Percentiles rank a stretch among this genome's conserved stretches.
Evolutionary conservation across 2,113 vertebrate genomes (phyloP).

Genomic region (Typhlomys cinereus): DNA sequence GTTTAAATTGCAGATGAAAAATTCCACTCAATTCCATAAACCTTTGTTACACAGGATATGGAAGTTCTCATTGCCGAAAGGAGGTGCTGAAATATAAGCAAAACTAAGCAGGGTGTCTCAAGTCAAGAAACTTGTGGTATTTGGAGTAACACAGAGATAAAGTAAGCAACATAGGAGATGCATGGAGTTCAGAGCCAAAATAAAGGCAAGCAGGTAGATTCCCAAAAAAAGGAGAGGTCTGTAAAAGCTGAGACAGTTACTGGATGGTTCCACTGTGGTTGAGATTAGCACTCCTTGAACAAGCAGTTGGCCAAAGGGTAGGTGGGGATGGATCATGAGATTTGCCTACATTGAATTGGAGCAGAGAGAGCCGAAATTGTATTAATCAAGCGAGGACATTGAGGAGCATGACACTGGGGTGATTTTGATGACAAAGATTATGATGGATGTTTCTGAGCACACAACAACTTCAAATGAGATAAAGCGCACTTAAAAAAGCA

Average conservation of each 20-base stretch:
- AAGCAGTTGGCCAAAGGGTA: neutral
- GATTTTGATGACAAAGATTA: neutral
- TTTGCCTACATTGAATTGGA: neutral
- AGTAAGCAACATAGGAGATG: neutral
- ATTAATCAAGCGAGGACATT: neutral
- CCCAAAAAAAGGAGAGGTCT: neutral
- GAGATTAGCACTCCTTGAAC: neutral
- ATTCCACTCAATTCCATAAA: slow-evolving; percentile 17
- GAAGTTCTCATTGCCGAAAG: neutral
- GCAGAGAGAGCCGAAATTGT: neutral
- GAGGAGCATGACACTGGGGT: neutral
- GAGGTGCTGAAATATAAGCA: neutral
- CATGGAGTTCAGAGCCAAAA: neutral
- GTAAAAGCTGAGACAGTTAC: neutral
- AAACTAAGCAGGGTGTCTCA: neutral
- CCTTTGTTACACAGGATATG: neutral
- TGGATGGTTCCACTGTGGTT: neutral
- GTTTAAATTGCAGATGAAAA: slow-evolving; percentile 65
- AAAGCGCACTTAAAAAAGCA: neutral
- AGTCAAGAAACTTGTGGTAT: neutral
- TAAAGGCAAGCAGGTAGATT: neutral
- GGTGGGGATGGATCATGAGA: neutral
- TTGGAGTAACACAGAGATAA: neutral
- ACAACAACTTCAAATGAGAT: neutral
- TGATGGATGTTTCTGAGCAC: neutral